Evolutionary conservation across 2,888 invertebrate species (phyloP).

Genomic region (Leptinotarsa juncta): DNA sequence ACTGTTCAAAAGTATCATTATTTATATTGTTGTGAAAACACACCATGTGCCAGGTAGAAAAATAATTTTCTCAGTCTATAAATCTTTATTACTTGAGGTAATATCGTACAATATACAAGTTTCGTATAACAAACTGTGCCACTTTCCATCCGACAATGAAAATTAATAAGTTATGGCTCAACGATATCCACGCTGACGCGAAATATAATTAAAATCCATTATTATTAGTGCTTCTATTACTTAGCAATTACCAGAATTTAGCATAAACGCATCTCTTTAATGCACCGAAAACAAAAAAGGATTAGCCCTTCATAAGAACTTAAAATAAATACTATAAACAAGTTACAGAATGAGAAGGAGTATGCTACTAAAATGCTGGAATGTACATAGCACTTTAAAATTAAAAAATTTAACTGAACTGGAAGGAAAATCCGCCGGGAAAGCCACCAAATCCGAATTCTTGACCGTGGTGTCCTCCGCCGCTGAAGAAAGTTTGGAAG

Average conservation of each 20-base stretch:
- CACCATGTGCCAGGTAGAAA: background rate
- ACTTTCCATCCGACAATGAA: conserved; percentile 4
- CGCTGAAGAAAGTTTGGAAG: conserved; percentile 86
- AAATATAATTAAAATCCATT: background rate
- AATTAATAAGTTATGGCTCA: background rate
- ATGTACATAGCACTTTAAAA: conserved; percentile 40
- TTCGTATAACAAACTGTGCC: conserved; percentile 26
- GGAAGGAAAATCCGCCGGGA: conserved; percentile 76
- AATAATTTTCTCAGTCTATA: conserved; percentile 11
- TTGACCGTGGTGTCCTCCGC: conserved; percentile 68
- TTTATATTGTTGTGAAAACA: too few relatives aligned
- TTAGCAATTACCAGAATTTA: background rate
- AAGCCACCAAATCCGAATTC: conserved; percentile 70
- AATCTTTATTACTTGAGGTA: conserved; percentile 23
- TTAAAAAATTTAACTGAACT: conserved; percentile 71
- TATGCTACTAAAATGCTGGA: conserved; percentile 38
- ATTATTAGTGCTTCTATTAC: background rate
- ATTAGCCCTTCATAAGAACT: conserved; percentile 25
- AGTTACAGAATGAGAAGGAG: conserved; percentile 29
- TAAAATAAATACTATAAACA: conserved; percentile 41
- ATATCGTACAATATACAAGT: conserved; percentile 22
- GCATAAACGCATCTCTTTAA: background rate
- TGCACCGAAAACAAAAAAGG: background rate
- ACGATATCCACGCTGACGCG: background rate
- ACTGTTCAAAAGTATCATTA: too few relatives aligned